A percentile compares a stretch with the other conserved stretches of the same genome.
Evolutionary conservation across 2,113 vertebrate genomes (phyloP).

Genomic region (Psephotus haematonotus): DNA sequence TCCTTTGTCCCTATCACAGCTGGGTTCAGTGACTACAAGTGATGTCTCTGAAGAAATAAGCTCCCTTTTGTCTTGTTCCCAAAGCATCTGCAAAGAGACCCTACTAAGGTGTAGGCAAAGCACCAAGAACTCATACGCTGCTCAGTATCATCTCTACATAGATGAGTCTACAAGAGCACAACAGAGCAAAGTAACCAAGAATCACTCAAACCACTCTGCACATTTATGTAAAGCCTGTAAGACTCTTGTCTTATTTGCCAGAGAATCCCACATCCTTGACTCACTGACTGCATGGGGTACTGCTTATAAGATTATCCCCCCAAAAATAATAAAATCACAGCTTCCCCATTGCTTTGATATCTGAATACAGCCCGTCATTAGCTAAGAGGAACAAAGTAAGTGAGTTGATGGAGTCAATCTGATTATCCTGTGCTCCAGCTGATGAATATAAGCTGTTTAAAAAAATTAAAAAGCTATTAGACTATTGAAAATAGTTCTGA

Average conservation of each 20-base stretch:
- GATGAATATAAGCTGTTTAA: slow-evolving; percentile 54
- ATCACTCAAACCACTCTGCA: neutral
- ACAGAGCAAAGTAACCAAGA: neutral
- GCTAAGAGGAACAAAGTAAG: neutral
- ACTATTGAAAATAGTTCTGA: slow-evolving; percentile 65
- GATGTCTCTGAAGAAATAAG: neutral
- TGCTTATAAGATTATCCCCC: neutral
- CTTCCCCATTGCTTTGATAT: neutral
- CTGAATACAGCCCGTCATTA: neutral
- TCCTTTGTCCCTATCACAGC: neutral
- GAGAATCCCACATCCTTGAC: neutral
- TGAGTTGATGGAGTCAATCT: neutral
- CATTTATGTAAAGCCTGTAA: neutral
- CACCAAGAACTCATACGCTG: neutral
- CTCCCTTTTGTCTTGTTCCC: neutral
- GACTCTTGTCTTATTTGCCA: neutral
- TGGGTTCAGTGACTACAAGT: neutral
- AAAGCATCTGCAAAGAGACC: neutral
- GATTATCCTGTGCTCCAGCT: slow-evolving; percentile 23
- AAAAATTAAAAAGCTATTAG: slow-evolving; percentile 72
- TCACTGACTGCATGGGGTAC: neutral
- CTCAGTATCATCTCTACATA: neutral
- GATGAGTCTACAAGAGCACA: neutral
- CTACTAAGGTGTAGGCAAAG: neutral
- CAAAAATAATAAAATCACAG: neutral